Percentiles rank a stretch among this genome's conserved stretches.
Evolutionary conservation across 2,888 invertebrate genomes (phyloP).

Genomic region (Eugnorisma glareosa): DNA sequence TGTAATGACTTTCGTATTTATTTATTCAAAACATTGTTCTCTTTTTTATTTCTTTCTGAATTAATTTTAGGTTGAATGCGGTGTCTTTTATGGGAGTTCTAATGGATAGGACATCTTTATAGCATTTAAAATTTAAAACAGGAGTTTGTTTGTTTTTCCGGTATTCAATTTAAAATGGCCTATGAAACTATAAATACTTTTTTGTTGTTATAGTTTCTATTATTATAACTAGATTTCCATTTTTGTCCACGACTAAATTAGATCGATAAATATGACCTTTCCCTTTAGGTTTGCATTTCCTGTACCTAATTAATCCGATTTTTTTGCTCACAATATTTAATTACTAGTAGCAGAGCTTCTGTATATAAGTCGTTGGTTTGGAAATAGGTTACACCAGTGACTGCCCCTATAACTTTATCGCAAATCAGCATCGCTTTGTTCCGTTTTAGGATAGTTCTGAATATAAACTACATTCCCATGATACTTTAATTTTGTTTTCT

Average conservation of each 20-base stretch:
- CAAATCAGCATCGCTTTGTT: not conserved
- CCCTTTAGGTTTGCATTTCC: not conserved
- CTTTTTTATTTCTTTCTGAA: slow-evolving; percentile 51
- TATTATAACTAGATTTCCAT: not conserved
- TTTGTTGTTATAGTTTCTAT: slow-evolving; percentile 17
- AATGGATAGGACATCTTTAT: slow-evolving; percentile 58
- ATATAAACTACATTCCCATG: not conserved
- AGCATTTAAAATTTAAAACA: slow-evolving; percentile 49
- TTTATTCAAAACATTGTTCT: slow-evolving; percentile 63
- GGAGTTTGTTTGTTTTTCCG: slow-evolving; percentile 45
- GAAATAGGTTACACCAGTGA: not conserved
- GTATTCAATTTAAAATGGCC: slow-evolving; percentile 24
- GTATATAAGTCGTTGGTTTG: not conserved
- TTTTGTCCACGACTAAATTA: not conserved
- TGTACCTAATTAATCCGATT: not conserved
- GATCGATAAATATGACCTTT: not conserved
- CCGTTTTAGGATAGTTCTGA: not conserved
- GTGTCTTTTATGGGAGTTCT: slow-evolving; percentile 53
- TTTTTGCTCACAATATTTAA: not conserved
- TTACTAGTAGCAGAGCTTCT: not conserved
- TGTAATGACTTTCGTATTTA: slow-evolving; percentile 63
- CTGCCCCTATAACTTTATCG: not conserved
- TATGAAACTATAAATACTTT: not conserved
- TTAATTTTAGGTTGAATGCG: slow-evolving; percentile 58
- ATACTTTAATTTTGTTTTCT: not conserved